These are phyloP conservation scores for Acridotheres tristis DNA, from an alignment of 2,797 vertebrate genomes.

Conservation along the genomic window DNA sequence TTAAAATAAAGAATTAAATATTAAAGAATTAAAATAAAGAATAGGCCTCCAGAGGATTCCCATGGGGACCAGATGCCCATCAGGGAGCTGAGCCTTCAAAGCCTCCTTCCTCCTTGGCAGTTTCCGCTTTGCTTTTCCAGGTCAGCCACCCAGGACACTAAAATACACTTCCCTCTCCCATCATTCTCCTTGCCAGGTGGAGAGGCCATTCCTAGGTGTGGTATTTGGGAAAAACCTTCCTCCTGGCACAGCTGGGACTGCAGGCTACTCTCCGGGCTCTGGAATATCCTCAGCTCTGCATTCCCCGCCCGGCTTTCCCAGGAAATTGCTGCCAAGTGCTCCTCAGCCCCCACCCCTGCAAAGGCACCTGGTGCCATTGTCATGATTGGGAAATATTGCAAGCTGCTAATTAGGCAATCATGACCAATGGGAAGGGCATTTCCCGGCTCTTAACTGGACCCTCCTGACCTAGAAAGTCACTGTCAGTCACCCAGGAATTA, in stretches of 20 bases:
- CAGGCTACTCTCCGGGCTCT: background rate
- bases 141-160: background rate
- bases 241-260: background rate
- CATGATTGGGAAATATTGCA: background rate
- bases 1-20: too few species aligned
- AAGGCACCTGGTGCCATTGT: background rate
- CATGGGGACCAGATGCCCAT: background rate
- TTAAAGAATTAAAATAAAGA: too few species aligned
- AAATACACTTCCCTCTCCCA: background rate
- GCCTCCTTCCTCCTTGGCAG: background rate
- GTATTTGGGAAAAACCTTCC: background rate
- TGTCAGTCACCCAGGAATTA: conserved; percentile 30
- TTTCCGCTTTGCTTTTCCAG: background rate
- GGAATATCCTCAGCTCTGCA: background rate
- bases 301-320: background rate
- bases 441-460: conserved; percentile 31
- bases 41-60: background rate
- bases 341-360: background rate
- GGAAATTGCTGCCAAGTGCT: background rate
- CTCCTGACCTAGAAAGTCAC: conserved; percentile 20
- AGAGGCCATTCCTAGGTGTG: background rate
- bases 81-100: background rate
- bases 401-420: conserved; percentile 56
- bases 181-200: rapidly evolving
- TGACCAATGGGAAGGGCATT: conserved; percentile 49